phyloP scores from a whole-genome alignment of 2,113 vertebrate genomes.

The Telmatochromis sp. region DNA sequence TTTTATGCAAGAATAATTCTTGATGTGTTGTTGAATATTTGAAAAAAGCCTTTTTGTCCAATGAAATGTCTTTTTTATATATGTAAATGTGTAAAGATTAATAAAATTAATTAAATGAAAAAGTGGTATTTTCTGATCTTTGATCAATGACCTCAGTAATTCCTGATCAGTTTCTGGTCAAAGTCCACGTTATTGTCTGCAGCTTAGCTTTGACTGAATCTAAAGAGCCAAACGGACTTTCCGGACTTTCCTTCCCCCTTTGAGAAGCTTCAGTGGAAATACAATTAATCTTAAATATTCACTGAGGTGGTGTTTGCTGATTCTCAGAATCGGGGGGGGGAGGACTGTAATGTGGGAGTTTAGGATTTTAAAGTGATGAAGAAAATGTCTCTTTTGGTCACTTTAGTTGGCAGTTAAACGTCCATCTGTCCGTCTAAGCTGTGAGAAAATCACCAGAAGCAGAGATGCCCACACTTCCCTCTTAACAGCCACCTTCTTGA shows the following conservation, averaged over 20 bases:
- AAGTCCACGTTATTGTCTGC: neutral
- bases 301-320: accelerated
- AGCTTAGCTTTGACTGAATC: neutral
- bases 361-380: neutral
- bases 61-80: neutral
- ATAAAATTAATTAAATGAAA: neutral
- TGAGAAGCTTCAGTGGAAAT: too few species aligned
- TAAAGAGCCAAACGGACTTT: accelerated
- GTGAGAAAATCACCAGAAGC: neutral
- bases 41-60: neutral
- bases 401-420: neutral
- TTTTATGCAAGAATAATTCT: neutral
- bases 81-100: neutral
- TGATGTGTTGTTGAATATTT: neutral
- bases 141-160: neutral
- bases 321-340: neutral
- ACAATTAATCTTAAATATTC: neutral
- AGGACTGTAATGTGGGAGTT: neutral
- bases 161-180: neutral
- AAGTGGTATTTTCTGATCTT: neutral
- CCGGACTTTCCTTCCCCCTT: accelerated
- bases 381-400: neutral
- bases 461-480: neutral
- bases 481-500: neutral
- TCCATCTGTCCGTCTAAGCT: accelerated